phyloP scores from a whole-genome alignment of 2,113 vertebrate species.

The Morone chrysops region DNA sequence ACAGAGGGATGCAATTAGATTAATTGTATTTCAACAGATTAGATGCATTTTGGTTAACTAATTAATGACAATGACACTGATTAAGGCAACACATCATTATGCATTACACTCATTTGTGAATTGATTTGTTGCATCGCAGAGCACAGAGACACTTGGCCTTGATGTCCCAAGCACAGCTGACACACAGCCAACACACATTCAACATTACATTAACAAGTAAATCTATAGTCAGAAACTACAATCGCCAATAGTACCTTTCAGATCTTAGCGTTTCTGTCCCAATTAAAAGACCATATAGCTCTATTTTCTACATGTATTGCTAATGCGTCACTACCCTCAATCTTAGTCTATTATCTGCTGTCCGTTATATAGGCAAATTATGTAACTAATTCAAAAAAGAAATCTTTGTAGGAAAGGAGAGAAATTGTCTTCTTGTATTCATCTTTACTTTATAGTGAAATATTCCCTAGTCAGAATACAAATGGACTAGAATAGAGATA shows the following conservation, averaged over 20 bases:
- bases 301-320: slow-evolving; percentile 26
- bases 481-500: slow-evolving; percentile 48
- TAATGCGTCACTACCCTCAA: slow-evolving; percentile 33
- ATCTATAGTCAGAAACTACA: not conserved
- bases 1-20: slow-evolving; percentile 6
- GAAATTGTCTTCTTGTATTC: slow-evolving; percentile 30
- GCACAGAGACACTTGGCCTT: slow-evolving; percentile 25
- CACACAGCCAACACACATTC: not conserved
- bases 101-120: slow-evolving; percentile 50
- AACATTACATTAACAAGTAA: not conserved
- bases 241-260: not conserved
- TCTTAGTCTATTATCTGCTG: slow-evolving; percentile 50
- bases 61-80: slow-evolving; percentile 49
- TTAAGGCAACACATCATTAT: slow-evolving; percentile 40
- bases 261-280: not conserved
- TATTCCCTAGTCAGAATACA: slow-evolving; percentile 33
- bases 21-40: slow-evolving; percentile 35
- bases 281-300: slow-evolving; percentile 42
- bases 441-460: slow-evolving; percentile 51
- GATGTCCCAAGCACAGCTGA: slow-evolving; percentile 11
- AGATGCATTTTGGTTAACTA: slow-evolving; percentile 30
- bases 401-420: slow-evolving; percentile 28
- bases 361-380: slow-evolving; percentile 55
- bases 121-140: slow-evolving; percentile 53
- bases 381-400: slow-evolving; percentile 52